Evolutionary conservation across 2,797 vertebrate species (phyloP), one percentile per base, ranked within the genome.

Genomic region (Poliocrania exsul): DNA sequence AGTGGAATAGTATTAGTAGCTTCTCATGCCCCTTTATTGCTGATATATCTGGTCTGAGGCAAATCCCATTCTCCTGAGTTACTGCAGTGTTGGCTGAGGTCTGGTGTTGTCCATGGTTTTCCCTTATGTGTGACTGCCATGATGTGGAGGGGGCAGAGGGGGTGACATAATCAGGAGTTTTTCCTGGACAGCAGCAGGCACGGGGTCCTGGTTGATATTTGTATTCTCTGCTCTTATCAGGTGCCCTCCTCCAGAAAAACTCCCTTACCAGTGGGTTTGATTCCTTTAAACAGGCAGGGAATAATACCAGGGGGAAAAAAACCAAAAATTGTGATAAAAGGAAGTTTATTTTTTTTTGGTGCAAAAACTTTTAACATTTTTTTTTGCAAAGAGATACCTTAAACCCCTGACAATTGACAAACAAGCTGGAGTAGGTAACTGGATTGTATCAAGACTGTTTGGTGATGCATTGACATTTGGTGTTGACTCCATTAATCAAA

Each of bases 401-500:
- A 58, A 64, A 88, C 40, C 61, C 35, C 65, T 88, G 64, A 44
- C 62, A 75, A 50, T 50, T 93, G 85, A 87, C 53, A 94, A 94
- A 84, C 35, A 86, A 91, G 57, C 62, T 83, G 60, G 73, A 69
- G 64, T n/a, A 82, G 25, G 56, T 53, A 92, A 31, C 88, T 92
- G 80, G 49, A 18, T 91, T 84, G 29, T 88, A 73, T 60, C 84
- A 82, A 70, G 78, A 60, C 62, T 78, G 73, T 92, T 90, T 92
- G 79, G 70, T 94, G 91, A 90, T 94, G 65, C 85, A 86, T 57
- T 96, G 79, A 90, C 81, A 46, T 96, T 88, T 92, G 81, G 57
- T 91, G 85, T 95, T 61, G 11, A 90, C 86, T 84, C 77, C 92
- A 95, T 96, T 87, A 70, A 89, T 97, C 88, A 91, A 93, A 96